A percentile compares a stretch with the other conserved stretches of the same genome.
These are phyloP conservation scores for Brachypodius melanocephalos DNA, from an alignment of 2,113 vertebrate genomes.

Conservation along the genomic window DNA sequence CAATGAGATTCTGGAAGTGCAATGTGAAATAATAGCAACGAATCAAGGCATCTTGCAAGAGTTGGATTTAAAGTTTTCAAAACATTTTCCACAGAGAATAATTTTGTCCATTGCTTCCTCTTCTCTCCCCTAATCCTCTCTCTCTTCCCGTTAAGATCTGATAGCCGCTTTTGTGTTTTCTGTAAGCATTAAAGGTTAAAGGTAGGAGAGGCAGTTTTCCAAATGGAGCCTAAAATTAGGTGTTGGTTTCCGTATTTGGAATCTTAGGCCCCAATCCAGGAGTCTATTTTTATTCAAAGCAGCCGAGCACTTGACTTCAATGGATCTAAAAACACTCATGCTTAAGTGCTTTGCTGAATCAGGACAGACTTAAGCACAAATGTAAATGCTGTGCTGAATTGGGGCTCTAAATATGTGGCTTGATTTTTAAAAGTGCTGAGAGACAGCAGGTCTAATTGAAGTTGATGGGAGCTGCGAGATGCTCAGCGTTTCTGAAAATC, in stretches of 20 bases:
- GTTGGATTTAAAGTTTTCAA: neutral
- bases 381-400: conserved; percentile 49
- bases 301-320: conserved; percentile 56
- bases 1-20: neutral
- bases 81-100: neutral
- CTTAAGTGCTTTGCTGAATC: conserved; percentile 66
- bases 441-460: conserved; percentile 42
- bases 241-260: conserved; percentile 29
- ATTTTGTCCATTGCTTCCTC: neutral
- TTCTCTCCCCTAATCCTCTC: neutral
- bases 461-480: neutral
- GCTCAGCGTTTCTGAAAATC: conserved; percentile 35
- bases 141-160: neutral
- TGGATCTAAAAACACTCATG: conserved; percentile 35
- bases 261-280: conserved; percentile 38
- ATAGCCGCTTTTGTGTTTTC: neutral
- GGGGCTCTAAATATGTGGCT: conserved; percentile 34
- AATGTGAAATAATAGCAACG: neutral
- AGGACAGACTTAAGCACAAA: conserved; percentile 62
- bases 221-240: conserved; percentile 58
- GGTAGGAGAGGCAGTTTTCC: conserved; percentile 29
- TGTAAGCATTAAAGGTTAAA: conserved; percentile 40
- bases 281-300: conserved; percentile 62
- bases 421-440: conserved; percentile 59
- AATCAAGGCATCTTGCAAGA: neutral